phyloP scores from a whole-genome alignment of 2,888 invertebrate genomes.

The Protophormia terraenovae region DNA sequence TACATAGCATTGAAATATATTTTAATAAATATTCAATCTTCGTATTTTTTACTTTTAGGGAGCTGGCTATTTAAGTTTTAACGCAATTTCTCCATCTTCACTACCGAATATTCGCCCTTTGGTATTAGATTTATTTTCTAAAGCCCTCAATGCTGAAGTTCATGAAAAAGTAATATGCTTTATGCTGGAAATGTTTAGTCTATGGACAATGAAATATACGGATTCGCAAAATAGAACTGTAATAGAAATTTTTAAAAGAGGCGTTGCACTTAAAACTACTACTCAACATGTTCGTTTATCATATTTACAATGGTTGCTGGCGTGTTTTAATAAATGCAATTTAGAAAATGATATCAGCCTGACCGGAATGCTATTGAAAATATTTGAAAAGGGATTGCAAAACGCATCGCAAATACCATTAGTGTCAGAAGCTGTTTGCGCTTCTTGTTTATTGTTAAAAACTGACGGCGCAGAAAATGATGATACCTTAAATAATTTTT shows the following conservation, averaged over 20 bases:
- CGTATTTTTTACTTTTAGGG: conserved; percentile 81
- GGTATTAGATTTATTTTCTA: conserved; percentile 86
- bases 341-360: conserved; percentile 82
- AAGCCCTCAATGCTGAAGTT: conserved; percentile 92
- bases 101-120: conserved; percentile 84
- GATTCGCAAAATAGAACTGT: conserved; percentile 86
- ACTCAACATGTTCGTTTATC: conserved; percentile 89
- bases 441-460: conserved; percentile 86
- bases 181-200: conserved; percentile 89
- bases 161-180: conserved; percentile 94
- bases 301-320: conserved; percentile 89
- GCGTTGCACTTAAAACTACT: conserved; percentile 88
- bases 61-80: conserved; percentile 88
- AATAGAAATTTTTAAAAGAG: conserved; percentile 87
- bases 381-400: conserved; percentile 88
- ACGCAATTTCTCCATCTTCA: conserved; percentile 85
- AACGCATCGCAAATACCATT: conserved; percentile 88
- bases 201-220: conserved; percentile 88
- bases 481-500: conserved; percentile 83
- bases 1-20: too few species aligned
- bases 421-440: conserved; percentile 88
- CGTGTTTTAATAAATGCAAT: conserved; percentile 84
- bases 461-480: conserved; percentile 82
- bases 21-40: too few species aligned
- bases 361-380: conserved; percentile 85